A percentile compares a stretch with the other conserved stretches of the same genome.
These are phyloP conservation scores for Trichoplax adhaerens DNA, from an alignment of 37 sponge, comb jelly and placozoan genomes.

Conservation along the genomic window DNA sequence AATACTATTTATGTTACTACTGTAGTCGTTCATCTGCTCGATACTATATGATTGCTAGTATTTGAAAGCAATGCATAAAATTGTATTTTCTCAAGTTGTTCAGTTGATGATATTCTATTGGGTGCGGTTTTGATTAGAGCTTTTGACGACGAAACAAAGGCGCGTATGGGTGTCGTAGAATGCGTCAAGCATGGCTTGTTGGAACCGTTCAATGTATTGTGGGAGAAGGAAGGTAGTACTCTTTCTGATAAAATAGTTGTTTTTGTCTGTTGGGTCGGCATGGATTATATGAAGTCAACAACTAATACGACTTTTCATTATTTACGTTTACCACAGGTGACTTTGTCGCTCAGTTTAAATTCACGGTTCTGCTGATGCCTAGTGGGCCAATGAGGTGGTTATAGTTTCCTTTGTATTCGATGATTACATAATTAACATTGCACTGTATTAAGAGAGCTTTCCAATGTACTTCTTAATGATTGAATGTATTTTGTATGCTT, in stretches of 20 bases:
- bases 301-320: neutral
- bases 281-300: neutral
- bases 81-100: too few species aligned
- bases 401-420: neutral
- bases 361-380: conserved; percentile 83
- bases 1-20: too few species aligned
- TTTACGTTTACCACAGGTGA: conserved; percentile 27
- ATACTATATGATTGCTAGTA: too few species aligned
- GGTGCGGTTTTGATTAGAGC: conserved; percentile 29
- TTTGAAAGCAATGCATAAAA: too few species aligned
- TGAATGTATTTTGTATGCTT: neutral
- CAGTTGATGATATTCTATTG: too few species aligned
- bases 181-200: conserved; percentile 86
- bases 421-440: neutral
- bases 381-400: conserved; percentile 51
- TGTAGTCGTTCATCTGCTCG: too few species aligned
- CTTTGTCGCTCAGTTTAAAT: conserved; percentile 90
- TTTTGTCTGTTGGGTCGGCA: neutral
- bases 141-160: conserved; percentile 93
- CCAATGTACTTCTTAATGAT: neutral
- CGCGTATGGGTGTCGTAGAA: conserved; percentile 89
- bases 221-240: conserved; percentile 68
- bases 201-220: conserved; percentile 84
- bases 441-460: neutral
- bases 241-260: neutral